These are phyloP conservation scores for Neolamprologus modestus DNA, from an alignment of 2,113 vertebrate species.

Conservation along the genomic window DNA sequence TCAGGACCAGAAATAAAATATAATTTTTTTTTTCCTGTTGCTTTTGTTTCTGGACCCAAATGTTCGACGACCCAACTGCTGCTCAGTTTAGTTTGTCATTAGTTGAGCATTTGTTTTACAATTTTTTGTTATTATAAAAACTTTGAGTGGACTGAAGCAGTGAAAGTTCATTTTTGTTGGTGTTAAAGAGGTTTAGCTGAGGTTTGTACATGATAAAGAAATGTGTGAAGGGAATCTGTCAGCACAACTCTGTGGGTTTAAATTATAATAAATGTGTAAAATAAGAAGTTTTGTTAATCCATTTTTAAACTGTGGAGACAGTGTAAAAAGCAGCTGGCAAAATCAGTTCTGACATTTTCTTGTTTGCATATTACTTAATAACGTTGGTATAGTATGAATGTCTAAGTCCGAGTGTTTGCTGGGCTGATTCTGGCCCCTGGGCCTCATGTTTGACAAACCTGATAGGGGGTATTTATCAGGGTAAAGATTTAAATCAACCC, in stretches of 20 bases:
- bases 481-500: background rate
- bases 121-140: background rate
- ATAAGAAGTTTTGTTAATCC: background rate
- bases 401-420: background rate
- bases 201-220: background rate
- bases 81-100: background rate
- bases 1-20: background rate
- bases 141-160: background rate
- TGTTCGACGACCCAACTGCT: background rate
- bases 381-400: background rate
- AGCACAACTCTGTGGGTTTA: background rate
- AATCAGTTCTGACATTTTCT: background rate
- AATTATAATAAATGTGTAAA: background rate
- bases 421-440: background rate
- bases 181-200: background rate
- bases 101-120: background rate
- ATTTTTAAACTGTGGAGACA: background rate
- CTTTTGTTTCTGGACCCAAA: background rate
- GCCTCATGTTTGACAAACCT: background rate
- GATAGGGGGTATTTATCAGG: background rate
- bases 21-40: background rate
- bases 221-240: rapidly evolving
- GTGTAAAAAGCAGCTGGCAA: background rate
- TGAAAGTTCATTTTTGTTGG: background rate
- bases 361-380: background rate